Base-by-base conservation (phyloP, 2,797 vertebrate genomes). In the Crossoptilon crossoptilon region DNA sequence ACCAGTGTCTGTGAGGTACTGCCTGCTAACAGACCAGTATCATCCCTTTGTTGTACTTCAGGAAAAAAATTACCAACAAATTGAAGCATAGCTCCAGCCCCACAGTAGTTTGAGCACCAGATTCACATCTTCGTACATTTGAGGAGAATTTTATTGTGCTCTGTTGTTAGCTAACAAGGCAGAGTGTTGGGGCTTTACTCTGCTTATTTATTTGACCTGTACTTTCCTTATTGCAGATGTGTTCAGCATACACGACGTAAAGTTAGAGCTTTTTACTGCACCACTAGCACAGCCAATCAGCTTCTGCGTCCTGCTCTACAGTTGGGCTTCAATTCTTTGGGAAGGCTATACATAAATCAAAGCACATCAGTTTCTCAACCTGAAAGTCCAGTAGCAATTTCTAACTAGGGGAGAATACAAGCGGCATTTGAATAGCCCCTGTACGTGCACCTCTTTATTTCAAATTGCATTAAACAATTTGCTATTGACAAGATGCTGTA, bases 171-270 rank as follows among this genome's bases (percentile, higher is more conserved):
- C 59, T 37, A 56, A 48, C 19, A 5, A 48, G 14, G 44, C 35
- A 11, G 19, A 71, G 27, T 6, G 3, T 27, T 11, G 26, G 14
- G 13, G 46, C 70, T 63, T 62, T 29, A 13, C 8, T 37, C 16
- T 33, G 31, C 16, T 68, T 56, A 16, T 24, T 53, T 66, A 19
- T 67, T 6, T 70, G 41, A 69, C 19, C 2, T 35, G 31, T 74
- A 12, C 43, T 91, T 86, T 56, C 81, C 88, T 76, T 53, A 27
- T 72, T 90, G 67, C 96, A 97, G 97, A 97, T 97, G 95, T 97
- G 96, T 29, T 93, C 97, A 41, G 87, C 96, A 6, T 84, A 97
- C 88, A 72, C 94, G 53, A 76, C 87, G 24, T 95, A 96, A 90
- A 73, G 48, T 21, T 3, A 69, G 33, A 39, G 41, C 51, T 81